Evolutionary conservation across 2,888 invertebrate species (phyloP).

Genomic region (Tillus elongatus): DNA sequence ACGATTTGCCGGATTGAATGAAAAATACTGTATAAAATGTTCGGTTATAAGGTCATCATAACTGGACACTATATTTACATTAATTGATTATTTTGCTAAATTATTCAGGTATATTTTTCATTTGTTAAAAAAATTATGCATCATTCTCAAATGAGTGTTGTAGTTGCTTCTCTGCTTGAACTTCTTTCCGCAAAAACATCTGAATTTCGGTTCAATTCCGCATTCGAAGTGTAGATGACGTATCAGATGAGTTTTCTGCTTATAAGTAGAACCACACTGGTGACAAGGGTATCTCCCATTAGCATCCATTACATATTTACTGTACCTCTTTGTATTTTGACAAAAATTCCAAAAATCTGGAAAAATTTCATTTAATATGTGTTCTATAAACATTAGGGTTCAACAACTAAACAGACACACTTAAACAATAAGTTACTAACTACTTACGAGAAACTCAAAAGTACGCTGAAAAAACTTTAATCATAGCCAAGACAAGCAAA

Average conservation of each 20-base stretch:
- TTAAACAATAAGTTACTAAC: no score
- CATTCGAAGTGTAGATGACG: conserved; percentile 30
- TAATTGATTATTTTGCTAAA: no score
- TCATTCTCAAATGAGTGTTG: conserved; percentile 22
- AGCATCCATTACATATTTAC: conserved; percentile 24
- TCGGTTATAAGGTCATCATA: no score
- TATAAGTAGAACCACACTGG: conserved; percentile 26
- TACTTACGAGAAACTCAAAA: no score
- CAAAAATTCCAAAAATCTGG: conserved; percentile 14
- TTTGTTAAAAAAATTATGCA: conserved; percentile 9
- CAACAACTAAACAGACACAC: no score
- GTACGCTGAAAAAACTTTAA: no score
- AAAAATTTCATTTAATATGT: conserved; percentile 11
- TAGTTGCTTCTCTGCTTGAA: conserved; percentile 26
- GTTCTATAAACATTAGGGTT: no score
- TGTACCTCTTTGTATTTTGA: conserved; percentile 11
- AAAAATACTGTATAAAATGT: no score
- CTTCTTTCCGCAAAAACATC: conserved; percentile 52
- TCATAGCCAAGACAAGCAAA: no score
- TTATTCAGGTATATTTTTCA: no score
- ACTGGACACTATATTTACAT: no score
- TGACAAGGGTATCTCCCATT: conserved; percentile 24
- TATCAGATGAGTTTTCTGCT: conserved; percentile 31
- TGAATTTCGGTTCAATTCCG: conserved; percentile 32
- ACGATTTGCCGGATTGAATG: no score